Base-by-base conservation (phyloP, 1,140 invertebrate species). In the Papilio machaon region DNA sequence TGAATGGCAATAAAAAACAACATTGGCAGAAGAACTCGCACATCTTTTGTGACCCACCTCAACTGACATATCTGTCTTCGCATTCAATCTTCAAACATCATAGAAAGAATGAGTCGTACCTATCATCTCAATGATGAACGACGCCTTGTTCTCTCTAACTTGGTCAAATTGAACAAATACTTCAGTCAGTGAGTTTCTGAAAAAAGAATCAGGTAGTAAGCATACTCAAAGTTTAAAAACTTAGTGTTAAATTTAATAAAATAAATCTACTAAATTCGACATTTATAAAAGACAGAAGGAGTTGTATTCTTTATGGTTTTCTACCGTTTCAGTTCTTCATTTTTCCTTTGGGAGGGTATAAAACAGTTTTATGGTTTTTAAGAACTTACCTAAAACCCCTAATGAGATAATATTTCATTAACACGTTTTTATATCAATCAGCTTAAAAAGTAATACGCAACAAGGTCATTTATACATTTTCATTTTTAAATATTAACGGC, bases 41-140 rank as follows among this genome's bases (percentile, higher is more conserved):
- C 6, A 30, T 13, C 9, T 0, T 30, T 11, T 64, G 19, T 5
- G 19, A 10, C 58, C 19, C 60, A 30, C 23, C 60, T 30, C 23
- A 64, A 67, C 23, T 23, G 23, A 67, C 60, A 23, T 67, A 67
- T 60, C 47, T 52, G 23, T 67, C 60, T 23, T 35, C 19, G 58
- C 23, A 19, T n/a, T 5, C 60, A 67, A 30, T 67, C 19, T 23
- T 58, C n/a, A 6, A 58, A 17, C 58, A 19, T 60, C n/a, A 9
- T 19, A 19, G 58, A 19, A n/a, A 60, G 58, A 60, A 60, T n/a
- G n/a, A n/a, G n/a, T n/a, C n/a, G n/a, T 9, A n/a, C 19, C 58
- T 67, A 67, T 67, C 35, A 67, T 67, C 60, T 67, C 23, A 67
- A 30, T 35, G 64, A 30, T 67, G 64, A 35, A 67, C 30, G 23